These are phyloP conservation scores for Cladopsammia gracilis DNA, from an alignment of 64 coral and sea anemone species.

Conservation along the genomic window DNA sequence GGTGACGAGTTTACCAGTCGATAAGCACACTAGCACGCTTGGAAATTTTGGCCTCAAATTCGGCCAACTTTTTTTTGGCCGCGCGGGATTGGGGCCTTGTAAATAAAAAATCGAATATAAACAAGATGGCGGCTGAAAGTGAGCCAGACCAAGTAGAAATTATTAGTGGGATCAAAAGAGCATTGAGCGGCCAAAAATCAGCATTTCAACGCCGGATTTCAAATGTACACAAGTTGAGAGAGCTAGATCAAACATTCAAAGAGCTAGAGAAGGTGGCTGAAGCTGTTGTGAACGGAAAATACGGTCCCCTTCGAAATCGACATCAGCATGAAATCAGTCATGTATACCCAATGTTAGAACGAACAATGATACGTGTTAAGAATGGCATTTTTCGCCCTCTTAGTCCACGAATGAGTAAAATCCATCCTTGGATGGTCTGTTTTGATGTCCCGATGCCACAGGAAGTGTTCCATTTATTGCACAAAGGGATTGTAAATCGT, in stretches of 20 bases:
- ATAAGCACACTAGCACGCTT: conserved; percentile 3
- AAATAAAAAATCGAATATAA: conserved; percentile 15
- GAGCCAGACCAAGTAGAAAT: conserved; percentile 42
- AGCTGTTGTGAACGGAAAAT: conserved; percentile 47
- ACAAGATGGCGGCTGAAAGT: conserved; percentile 23
- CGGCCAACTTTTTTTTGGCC: no score
- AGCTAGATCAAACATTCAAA: conserved; percentile 37
- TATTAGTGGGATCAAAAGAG: no score
- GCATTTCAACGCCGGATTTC: no score
- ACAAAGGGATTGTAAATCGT: background rate
- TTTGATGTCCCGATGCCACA: conserved; percentile 27
- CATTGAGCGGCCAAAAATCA: no score
- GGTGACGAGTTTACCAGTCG: conserved; percentile 34
- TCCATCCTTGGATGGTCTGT: no score
- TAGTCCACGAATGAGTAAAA: no score
- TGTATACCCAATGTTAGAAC: conserved; percentile 36
- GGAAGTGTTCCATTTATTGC: conserved; percentile 27
- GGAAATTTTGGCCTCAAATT: background rate
- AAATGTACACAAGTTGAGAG: conserved; percentile 43
- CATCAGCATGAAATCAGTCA: conserved; percentile 29
- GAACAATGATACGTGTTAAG: conserved; percentile 30
- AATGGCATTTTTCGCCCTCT: conserved; percentile 18
- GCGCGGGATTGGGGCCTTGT: conserved; percentile 1
- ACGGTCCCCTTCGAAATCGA: conserved; percentile 51
- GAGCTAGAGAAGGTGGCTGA: conserved; percentile 34